Conservation (phyloP, 2,888 invertebrate species). For the Pseudococcus longispinus region DNA sequence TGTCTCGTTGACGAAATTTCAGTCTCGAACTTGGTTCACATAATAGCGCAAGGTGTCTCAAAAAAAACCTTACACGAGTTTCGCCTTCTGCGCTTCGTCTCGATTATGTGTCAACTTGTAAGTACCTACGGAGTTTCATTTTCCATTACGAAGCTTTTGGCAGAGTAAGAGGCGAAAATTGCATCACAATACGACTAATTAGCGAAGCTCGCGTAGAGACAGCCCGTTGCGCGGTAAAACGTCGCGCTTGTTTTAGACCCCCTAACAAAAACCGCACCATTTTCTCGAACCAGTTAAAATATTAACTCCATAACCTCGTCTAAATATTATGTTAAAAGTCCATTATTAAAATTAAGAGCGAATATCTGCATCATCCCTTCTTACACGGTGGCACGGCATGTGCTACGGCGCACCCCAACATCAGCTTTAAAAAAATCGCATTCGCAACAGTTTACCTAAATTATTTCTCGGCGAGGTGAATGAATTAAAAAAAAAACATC, state of each 20-base stretch:
- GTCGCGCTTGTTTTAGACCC: background rate
- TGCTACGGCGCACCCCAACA: background rate
- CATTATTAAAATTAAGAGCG: slow-evolving; percentile 52
- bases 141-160: background rate
- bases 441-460: slow-evolving; percentile 48
- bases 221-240: background rate
- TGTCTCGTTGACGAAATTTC: background rate
- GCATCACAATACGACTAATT: slow-evolving; percentile 12
- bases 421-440: background rate
- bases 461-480: slow-evolving; percentile 33
- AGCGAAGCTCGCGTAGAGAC: background rate
- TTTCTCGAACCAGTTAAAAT: slow-evolving; percentile 38
- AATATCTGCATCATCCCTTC: slow-evolving; percentile 39
- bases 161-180: background rate
- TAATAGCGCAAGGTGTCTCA: background rate
- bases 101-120: slow-evolving; percentile 17
- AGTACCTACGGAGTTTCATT: background rate
- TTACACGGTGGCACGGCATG: background rate
- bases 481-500: background rate
- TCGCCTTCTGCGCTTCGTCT: background rate
- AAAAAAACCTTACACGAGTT: background rate
- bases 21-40: background rate
- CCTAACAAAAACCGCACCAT: background rate
- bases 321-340: slow-evolving; percentile 51
- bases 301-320: slow-evolving; percentile 39